These are phyloP conservation scores for Porites australiensis DNA, from an alignment of 64 coral and sea anemone species.

Conservation along the genomic window DNA sequence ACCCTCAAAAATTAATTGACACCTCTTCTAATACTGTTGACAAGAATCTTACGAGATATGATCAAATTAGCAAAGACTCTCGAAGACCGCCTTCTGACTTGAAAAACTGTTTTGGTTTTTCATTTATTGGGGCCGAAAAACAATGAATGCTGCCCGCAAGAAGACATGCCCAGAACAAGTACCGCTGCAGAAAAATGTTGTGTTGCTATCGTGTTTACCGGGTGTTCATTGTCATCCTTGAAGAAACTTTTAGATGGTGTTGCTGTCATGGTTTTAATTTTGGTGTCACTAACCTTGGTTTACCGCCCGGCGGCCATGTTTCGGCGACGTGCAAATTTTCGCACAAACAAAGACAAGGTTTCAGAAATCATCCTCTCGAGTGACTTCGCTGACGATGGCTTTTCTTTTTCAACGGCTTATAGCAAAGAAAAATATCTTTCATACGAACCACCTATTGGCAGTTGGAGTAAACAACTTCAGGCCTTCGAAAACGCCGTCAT, in stretches of 20 bases:
- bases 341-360: background rate
- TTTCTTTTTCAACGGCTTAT: slow-evolving; percentile 41
- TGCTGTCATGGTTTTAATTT: slow-evolving; percentile 53
- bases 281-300: slow-evolving; percentile 64
- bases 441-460: slow-evolving; percentile 86
- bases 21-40: background rate
- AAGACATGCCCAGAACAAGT: slow-evolving; percentile 39
- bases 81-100: too few relatives aligned
- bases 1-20: background rate
- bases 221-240: slow-evolving; percentile 56
- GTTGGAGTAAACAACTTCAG: slow-evolving; percentile 86
- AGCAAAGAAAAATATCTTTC: slow-evolving; percentile 70
- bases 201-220: background rate
- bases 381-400: slow-evolving; percentile 75
- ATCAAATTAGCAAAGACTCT: background rate
- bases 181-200: background rate
- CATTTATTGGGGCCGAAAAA: background rate
- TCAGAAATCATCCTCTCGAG: slow-evolving; percentile 31
- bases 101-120: background rate
- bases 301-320: slow-evolving; percentile 76
- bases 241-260: slow-evolving; percentile 70
- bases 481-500: slow-evolving; percentile 90
- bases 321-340: slow-evolving; percentile 8
- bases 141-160: background rate
- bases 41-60: background rate